Percentiles rank a stretch among this genome's conserved stretches.
Evolutionary conservation across 2,888 invertebrate species (phyloP).

Genomic region (Toxonevra muliebris): DNA sequence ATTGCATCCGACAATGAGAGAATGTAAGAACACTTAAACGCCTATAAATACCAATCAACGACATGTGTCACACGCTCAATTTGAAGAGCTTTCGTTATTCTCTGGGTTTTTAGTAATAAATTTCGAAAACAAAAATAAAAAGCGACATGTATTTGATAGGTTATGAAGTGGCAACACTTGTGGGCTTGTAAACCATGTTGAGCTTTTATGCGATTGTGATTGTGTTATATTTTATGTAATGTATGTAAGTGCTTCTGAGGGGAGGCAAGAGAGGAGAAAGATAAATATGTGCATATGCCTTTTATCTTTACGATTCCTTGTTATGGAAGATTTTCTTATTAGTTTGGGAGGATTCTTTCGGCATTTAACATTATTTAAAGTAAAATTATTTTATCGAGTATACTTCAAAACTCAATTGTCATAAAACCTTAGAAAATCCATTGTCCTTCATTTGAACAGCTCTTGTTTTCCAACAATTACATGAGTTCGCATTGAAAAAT

Average conservation of each 20-base stretch:
- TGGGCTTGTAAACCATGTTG: background rate
- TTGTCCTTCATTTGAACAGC: too few relatives aligned
- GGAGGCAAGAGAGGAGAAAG: too few relatives aligned
- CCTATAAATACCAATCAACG: slow-evolving; percentile 65
- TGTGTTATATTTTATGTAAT: background rate
- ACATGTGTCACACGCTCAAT: slow-evolving; percentile 54
- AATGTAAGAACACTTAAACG: slow-evolving; percentile 43
- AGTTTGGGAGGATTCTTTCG: too few relatives aligned
- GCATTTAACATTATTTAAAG: too few relatives aligned
- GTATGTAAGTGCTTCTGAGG: background rate
- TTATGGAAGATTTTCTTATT: too few relatives aligned
- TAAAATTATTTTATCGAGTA: too few relatives aligned
- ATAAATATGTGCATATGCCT: too few relatives aligned
- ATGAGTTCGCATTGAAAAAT: too few relatives aligned
- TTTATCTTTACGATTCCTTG: too few relatives aligned
- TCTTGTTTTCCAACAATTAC: too few relatives aligned
- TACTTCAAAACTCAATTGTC: too few relatives aligned
- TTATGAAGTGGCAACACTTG: slow-evolving; percentile 34
- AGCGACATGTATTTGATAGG: slow-evolving; percentile 24
- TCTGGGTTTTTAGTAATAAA: slow-evolving; percentile 16
- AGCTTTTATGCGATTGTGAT: background rate
- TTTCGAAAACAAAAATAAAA: slow-evolving; percentile 24
- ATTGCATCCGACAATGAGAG: slow-evolving; percentile 38
- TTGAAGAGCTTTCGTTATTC: slow-evolving; percentile 21
- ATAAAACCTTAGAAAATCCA: too few relatives aligned